Conservation (phyloP, 1,140 invertebrate genomes). For the Diachasmimorpha longicaudata region DNA sequence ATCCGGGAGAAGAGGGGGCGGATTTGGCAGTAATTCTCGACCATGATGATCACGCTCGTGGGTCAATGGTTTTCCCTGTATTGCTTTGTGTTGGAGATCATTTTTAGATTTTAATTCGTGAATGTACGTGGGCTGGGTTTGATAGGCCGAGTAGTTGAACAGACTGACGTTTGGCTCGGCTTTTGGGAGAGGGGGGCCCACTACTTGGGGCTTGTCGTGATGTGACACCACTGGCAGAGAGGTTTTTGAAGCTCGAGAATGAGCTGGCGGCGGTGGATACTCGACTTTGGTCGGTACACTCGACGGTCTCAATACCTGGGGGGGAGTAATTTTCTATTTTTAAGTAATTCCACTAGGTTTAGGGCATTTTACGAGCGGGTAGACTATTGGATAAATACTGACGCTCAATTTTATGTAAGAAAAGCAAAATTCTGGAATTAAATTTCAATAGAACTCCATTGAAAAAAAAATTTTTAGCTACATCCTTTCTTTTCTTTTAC, state of each 20-base stretch:
- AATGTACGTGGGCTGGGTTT: conserved; percentile 59
- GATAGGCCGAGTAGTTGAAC: conserved; percentile 74
- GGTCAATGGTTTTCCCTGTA: conserved; percentile 46
- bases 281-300: conserved; percentile 65
- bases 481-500: no score
- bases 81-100: conserved; percentile 51
- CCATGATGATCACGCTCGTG: conserved; percentile 62
- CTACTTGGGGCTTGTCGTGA: conserved; percentile 63
- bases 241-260: conserved; percentile 63
- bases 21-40: conserved; percentile 60
- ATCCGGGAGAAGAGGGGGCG: conserved; percentile 64
- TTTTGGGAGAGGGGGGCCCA: conserved; percentile 67
- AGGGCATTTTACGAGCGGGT: not conserved
- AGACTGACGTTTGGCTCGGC: conserved; percentile 77
- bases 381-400: no score
- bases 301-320: conserved; percentile 57
- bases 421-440: no score
- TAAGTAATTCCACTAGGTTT: not conserved
- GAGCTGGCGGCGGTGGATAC: conserved; percentile 67
- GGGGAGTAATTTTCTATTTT: conserved; percentile 15
- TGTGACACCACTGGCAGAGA: conserved; percentile 47
- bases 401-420: no score
- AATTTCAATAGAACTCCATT: no score
- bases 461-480: no score
- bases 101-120: conserved; percentile 62